Evolutionary conservation across 2,113 vertebrate genomes (phyloP).

Genomic region (Paracanthobrama guichenoti): DNA sequence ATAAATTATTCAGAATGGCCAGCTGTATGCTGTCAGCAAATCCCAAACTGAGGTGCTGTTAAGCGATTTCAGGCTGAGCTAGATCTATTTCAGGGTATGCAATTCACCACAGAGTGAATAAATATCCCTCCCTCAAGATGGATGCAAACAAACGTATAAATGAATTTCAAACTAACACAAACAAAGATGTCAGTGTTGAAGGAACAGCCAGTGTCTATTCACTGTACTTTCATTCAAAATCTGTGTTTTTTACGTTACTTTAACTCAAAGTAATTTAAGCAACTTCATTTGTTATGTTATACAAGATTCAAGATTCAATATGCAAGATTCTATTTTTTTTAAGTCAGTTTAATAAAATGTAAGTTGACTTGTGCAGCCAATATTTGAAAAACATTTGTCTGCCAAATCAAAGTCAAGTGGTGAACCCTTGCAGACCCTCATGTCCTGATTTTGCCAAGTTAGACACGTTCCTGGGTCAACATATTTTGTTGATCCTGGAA

Average conservation of each 20-base stretch:
- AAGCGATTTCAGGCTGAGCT: slow-evolving; percentile 33
- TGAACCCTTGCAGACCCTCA: no score
- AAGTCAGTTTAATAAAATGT: no score
- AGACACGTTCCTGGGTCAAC: no score
- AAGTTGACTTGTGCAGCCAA: no score
- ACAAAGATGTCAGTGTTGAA: slow-evolving; percentile 5
- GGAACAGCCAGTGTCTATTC: neutral
- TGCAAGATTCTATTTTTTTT: no score
- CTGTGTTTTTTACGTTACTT: neutral
- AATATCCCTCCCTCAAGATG: slow-evolving; percentile 37
- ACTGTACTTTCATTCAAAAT: neutral
- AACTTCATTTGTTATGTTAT: no score
- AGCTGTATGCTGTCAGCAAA: slow-evolving; percentile 33
- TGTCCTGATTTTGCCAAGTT: no score
- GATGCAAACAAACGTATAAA: slow-evolving; percentile 40
- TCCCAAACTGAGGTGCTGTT: slow-evolving; percentile 37
- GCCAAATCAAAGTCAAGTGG: no score
- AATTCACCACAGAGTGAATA: slow-evolving; percentile 42
- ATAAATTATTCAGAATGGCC: slow-evolving; percentile 45
- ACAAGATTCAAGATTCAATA: no score
- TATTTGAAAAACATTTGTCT: no score
- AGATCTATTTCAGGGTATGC: slow-evolving; percentile 32
- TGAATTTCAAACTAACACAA: neutral
- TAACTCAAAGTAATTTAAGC: no score
- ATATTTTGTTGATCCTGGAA: no score